Conservation (phyloP, 2,888 invertebrate genomes). For the Drosophila merina region DNA sequence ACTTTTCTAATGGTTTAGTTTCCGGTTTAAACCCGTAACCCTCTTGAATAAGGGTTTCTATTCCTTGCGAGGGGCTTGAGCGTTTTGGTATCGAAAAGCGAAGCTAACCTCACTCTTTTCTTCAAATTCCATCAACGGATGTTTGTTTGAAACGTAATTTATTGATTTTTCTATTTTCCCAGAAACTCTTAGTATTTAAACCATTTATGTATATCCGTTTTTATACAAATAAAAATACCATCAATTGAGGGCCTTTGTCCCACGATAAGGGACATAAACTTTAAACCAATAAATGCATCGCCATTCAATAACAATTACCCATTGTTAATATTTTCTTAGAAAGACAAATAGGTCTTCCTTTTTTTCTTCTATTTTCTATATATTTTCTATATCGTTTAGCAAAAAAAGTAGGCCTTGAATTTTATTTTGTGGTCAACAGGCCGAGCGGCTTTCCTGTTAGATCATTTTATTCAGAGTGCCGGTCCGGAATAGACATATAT, state of each 20-base stretch:
- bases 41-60: too few relatives aligned
- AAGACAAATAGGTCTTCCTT: not conserved
- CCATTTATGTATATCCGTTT: too few relatives aligned
- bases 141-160: not conserved
- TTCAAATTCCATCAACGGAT: not conserved
- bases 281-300: not conserved
- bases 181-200: too few relatives aligned
- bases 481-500: constrained; percentile 8
- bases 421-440: not conserved
- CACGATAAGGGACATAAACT: too few relatives aligned
- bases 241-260: not conserved
- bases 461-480: constrained; percentile 16
- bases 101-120: not conserved
- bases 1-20: too few relatives aligned
- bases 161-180: not conserved
- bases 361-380: not conserved
- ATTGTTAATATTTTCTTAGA: not conserved
- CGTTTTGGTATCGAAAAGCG: not conserved
- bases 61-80: too few relatives aligned
- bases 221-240: not conserved
- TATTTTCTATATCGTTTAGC: too few relatives aligned
- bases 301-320: not conserved
- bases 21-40: too few relatives aligned
- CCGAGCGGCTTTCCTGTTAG: too few relatives aligned
- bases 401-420: not conserved